These are phyloP conservation scores for Amphilophus citrinellus DNA, from an alignment of 2,113 vertebrate genomes.

Conservation along the genomic window DNA sequence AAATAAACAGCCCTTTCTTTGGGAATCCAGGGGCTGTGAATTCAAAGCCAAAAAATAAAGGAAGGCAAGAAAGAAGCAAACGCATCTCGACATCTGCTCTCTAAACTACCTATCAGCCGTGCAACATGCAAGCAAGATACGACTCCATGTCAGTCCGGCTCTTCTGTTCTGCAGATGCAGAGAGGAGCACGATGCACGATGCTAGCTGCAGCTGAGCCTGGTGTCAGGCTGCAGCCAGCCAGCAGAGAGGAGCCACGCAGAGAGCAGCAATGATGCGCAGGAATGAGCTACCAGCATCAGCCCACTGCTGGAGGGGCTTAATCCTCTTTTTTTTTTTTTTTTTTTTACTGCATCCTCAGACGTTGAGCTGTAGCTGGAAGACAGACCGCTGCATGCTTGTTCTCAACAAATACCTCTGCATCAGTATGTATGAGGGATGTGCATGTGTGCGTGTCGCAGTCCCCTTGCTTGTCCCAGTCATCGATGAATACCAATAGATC, in stretches of 20 bases:
- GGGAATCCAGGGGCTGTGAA: slow-evolving; percentile 37
- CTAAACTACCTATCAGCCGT: slow-evolving; percentile 29
- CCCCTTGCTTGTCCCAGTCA: slow-evolving; percentile 60
- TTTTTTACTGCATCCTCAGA: no score
- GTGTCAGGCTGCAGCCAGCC: slow-evolving; percentile 42
- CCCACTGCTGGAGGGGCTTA: slow-evolving; percentile 51
- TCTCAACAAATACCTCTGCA: slow-evolving; percentile 66
- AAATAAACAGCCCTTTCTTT: slow-evolving; percentile 32
- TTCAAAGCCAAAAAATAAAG: not conserved
- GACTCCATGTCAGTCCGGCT: slow-evolving; percentile 16
- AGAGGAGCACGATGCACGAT: slow-evolving; percentile 35
- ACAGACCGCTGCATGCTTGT: slow-evolving; percentile 47
- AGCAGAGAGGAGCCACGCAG: slow-evolving; percentile 43
- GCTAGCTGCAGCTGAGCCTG: slow-evolving; percentile 55
- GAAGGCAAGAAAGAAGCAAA: slow-evolving; percentile 16
- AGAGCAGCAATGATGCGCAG: slow-evolving; percentile 49
- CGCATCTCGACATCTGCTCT: slow-evolving; percentile 49
- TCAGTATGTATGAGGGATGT: slow-evolving; percentile 44
- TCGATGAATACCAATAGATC: slow-evolving; percentile 55
- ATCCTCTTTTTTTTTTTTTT: slow-evolving; percentile 45
- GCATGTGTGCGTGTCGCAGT: slow-evolving; percentile 69
- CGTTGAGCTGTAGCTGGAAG: slow-evolving; percentile 41
- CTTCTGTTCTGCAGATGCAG: slow-evolving; percentile 43
- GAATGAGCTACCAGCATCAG: slow-evolving; percentile 54
- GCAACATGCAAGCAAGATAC: slow-evolving; percentile 4